Evolutionary conservation across 2,113 vertebrate genomes (phyloP).

Genomic region (Struthidea cinerea): DNA sequence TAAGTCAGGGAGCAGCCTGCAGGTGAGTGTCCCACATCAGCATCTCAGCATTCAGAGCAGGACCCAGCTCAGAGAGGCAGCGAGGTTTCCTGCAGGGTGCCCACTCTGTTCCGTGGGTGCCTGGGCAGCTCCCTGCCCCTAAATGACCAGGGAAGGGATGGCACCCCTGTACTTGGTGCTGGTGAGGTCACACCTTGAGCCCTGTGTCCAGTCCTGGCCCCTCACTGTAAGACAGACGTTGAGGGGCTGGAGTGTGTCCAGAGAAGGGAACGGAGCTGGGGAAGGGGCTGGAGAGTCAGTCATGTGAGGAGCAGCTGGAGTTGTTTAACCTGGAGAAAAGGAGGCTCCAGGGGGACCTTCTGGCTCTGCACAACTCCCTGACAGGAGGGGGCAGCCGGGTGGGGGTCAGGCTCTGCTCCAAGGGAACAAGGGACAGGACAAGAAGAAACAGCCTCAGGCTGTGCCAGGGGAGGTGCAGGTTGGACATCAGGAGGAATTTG

Average conservation of each 20-base stretch:
- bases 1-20: not conserved
- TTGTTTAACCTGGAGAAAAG: not conserved
- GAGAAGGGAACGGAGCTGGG: not conserved
- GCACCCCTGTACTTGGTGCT: not conserved
- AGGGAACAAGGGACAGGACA: not conserved
- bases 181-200: not conserved
- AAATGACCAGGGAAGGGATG: not conserved
- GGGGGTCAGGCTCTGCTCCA: rapidly evolving
- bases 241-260: not conserved
- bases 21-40: not conserved
- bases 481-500: not conserved
- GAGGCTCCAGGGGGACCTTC: not conserved
- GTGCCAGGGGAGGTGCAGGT: no score
- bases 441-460: rapidly evolving
- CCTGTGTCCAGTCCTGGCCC: not conserved
- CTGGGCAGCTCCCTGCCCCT: not conserved
- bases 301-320: not conserved
- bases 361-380: not conserved
- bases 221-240: not conserved
- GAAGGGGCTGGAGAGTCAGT: not conserved
- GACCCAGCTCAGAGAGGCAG: not conserved
- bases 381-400: not conserved
- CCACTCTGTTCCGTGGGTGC: rapidly evolving
- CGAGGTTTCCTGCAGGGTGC: not conserved
- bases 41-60: not conserved